Conservation (phyloP, 2,113 vertebrate species). For the Heterotilapia buettikoferi region DNA sequence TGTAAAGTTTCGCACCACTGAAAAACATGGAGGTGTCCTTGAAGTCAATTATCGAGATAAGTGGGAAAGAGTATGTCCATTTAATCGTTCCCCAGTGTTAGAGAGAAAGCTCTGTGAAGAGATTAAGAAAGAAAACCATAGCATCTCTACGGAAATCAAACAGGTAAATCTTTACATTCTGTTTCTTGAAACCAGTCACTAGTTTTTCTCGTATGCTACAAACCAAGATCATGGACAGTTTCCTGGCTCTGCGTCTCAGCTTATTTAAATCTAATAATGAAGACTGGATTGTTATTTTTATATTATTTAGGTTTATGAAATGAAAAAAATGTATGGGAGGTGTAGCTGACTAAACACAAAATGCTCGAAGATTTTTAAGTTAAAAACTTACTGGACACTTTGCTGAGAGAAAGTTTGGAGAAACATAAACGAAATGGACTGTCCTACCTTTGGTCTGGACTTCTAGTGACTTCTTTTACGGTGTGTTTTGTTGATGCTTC, state of each 20-base stretch:
- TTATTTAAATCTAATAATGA: not conserved
- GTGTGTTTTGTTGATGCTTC: not conserved
- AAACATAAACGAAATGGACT: accelerated
- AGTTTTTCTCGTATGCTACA: accelerated
- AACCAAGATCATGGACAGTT: not conserved
- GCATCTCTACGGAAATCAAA: accelerated
- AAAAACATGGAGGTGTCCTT: slow-evolving; percentile 36
- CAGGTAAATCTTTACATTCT: not conserved
- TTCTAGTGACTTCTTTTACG: not conserved
- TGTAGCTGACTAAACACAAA: not conserved
- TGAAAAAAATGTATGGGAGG: not conserved
- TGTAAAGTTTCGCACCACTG: not conserved
- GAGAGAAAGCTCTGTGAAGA: not conserved
- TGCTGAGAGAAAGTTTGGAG: not conserved
- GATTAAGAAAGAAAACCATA: accelerated
- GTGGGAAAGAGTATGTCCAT: not conserved
- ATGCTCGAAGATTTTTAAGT: not conserved
- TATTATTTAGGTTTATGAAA: not conserved
- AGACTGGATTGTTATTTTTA: not conserved
- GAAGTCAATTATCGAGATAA: not conserved
- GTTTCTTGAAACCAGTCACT: not conserved
- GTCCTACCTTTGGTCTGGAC: not conserved
- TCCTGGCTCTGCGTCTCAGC: not conserved
- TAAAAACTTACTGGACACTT: not conserved
- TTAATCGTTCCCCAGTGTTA: accelerated